A percentile compares a stretch with the other conserved stretches of the same genome.
phyloP scores from a whole-genome alignment of 2,888 invertebrate genomes.

The Celastrina argiolus region DNA sequence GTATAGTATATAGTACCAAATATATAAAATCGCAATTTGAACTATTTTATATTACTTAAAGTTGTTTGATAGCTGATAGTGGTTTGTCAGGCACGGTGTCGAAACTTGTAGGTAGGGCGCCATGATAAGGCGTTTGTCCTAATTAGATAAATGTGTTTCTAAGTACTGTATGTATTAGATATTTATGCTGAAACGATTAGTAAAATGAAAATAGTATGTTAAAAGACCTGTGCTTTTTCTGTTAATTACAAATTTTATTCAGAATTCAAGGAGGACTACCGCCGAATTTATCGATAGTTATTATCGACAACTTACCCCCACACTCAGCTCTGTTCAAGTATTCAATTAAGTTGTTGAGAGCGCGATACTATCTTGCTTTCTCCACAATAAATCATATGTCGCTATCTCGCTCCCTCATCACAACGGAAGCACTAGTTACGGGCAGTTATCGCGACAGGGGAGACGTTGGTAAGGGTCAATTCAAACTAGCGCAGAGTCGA shows the following conservation, averaged over 20 bases:
- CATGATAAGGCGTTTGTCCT: conserved; percentile 13
- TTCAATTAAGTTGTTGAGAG: conserved; percentile 71
- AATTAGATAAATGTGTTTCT: conserved; percentile 21
- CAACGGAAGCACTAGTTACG: conserved; percentile 65
- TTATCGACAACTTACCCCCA: conserved; percentile 41
- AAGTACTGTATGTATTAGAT: not conserved
- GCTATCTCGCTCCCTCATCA: conserved; percentile 42
- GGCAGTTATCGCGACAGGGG: conserved; percentile 64
- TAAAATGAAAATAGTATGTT: not conserved
- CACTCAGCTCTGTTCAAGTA: conserved; percentile 45
- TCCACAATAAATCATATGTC: conserved; percentile 27
- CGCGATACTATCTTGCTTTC: conserved; percentile 39
- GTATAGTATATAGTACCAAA: not conserved
- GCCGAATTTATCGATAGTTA: conserved; percentile 34
- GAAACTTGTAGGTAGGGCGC: not conserved
- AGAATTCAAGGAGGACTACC: conserved; percentile 16
- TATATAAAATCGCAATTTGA: not conserved
- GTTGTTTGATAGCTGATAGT: not conserved
- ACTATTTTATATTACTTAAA: not conserved
- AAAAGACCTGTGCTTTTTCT: conserved; percentile 21
- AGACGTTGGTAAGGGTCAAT: conserved; percentile 37
- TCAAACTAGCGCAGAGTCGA: conserved; percentile 16
- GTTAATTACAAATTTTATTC: too few relatives aligned
- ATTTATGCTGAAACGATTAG: not conserved
- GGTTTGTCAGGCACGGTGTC: not conserved